phyloP scores from a whole-genome alignment of 2,888 invertebrate species.

The Petrolisthes manimaculis region DNA sequence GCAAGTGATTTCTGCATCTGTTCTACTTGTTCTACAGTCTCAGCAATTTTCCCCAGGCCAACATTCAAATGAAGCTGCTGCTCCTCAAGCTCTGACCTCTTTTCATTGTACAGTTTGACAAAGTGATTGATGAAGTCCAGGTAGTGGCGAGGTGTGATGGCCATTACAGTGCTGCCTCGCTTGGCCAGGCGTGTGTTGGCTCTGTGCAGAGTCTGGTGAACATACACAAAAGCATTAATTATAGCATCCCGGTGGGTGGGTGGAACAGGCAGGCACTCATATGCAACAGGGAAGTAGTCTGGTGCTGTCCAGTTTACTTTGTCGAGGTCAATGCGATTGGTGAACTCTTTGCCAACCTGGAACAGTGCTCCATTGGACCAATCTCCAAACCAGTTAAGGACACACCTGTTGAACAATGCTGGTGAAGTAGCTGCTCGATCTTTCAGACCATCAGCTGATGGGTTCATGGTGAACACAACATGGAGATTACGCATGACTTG shows the following conservation, averaged over 20 bases:
- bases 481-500: slow-evolving; percentile 97
- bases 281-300: slow-evolving; percentile 82
- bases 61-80: slow-evolving; percentile 99
- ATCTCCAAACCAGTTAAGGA: slow-evolving; percentile 99
- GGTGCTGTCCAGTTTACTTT: slow-evolving; percentile 87
- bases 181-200: slow-evolving; percentile 92
- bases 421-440: slow-evolving; percentile 99
- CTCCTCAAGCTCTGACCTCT: slow-evolving; percentile 97
- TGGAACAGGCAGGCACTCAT: slow-evolving; percentile 73
- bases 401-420: slow-evolving; percentile 98
- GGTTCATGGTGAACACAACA: slow-evolving; percentile 99
- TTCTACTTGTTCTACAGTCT: slow-evolving; percentile 99
- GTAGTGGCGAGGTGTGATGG: slow-evolving; percentile 97
- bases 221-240: slow-evolving; percentile 98
- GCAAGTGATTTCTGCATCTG: slow-evolving; percentile 99
- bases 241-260: slow-evolving; percentile 94
- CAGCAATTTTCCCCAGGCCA: slow-evolving; percentile 97
- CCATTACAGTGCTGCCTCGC: slow-evolving; percentile 94
- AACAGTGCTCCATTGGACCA: slow-evolving; percentile 97
- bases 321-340: slow-evolving; percentile 93
- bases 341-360: slow-evolving; percentile 97
- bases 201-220: slow-evolving; percentile 95
- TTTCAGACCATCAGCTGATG: slow-evolving; percentile 96
- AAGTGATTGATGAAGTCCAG: slow-evolving; percentile 99
- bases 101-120: slow-evolving; percentile 96